Evolutionary conservation across 2,113 vertebrate species (phyloP).

Genomic region (Tychaedon coryphoeus): DNA sequence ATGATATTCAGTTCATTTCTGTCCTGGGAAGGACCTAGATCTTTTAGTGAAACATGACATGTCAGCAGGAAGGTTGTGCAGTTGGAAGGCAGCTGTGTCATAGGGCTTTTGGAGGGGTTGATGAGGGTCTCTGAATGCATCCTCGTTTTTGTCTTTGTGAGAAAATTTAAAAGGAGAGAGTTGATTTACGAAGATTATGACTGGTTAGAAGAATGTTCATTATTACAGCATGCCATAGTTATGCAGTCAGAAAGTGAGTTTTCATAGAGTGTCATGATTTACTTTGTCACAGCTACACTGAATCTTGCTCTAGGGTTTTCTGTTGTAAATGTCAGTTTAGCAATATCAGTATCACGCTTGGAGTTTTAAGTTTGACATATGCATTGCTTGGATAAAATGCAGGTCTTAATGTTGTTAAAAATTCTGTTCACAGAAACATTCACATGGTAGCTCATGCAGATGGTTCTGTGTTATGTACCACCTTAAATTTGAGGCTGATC

Average conservation of each 20-base stretch:
- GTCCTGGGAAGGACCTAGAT: not conserved
- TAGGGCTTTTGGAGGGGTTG: not conserved
- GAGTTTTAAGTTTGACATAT: not conserved
- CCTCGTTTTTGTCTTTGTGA: not conserved
- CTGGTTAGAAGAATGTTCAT: not conserved
- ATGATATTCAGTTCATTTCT: not conserved
- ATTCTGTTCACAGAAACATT: not conserved
- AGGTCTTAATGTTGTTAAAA: not conserved
- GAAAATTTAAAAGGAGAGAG: not conserved
- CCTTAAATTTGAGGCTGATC: conserved; percentile 10
- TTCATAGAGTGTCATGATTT: not conserved
- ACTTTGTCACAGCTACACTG: not conserved
- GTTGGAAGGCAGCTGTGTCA: not conserved
- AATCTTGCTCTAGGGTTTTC: not conserved
- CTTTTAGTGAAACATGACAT: not conserved
- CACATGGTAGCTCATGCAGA: not conserved
- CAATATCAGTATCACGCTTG: not conserved
- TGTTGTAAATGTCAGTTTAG: not conserved
- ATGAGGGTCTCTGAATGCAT: not conserved
- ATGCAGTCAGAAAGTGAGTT: not conserved
- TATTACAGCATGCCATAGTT: not conserved
- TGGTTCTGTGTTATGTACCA: conserved; percentile 19
- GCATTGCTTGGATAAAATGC: not conserved
- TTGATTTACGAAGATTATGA: not conserved
- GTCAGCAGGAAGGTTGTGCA: not conserved